A percentile compares a stretch with the other conserved stretches of the same genome.
Conservation (phyloP, 2,888 invertebrate species). For the Stenotaenia linearis region DNA sequence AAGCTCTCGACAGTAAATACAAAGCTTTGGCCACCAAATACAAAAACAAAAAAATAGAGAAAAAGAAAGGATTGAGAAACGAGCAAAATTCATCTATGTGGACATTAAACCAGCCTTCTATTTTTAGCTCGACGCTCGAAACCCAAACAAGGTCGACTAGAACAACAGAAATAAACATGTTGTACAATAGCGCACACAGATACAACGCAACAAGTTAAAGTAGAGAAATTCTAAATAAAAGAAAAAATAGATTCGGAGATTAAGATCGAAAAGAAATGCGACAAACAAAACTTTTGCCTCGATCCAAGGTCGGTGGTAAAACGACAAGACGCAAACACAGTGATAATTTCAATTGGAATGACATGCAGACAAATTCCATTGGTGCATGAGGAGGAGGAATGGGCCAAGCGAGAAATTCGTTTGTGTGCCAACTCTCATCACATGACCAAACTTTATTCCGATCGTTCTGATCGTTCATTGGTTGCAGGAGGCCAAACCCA, state of each 20-base stretch:
- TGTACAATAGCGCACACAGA: background rate
- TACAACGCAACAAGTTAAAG: background rate
- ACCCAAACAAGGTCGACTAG: background rate
- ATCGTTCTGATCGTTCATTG: slow-evolving; percentile 6
- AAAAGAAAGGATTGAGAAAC: background rate
- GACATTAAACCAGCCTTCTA: background rate
- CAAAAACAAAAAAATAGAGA: background rate
- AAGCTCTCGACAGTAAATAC: background rate
- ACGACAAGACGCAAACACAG: slow-evolving; percentile 15
- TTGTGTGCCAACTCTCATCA: slow-evolving; percentile 4
- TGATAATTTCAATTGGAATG: slow-evolving; percentile 11
- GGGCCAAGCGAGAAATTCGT: slow-evolving; percentile 6
- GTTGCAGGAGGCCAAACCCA: background rate
- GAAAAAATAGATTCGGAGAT: background rate
- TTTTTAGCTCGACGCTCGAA: background rate
- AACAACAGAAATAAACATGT: background rate
- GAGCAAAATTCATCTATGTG: background rate
- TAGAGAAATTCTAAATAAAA: background rate
- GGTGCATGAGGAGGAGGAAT: background rate
- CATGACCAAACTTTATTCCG: slow-evolving; percentile 11
- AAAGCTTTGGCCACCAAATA: background rate
- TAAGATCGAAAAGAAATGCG: no score
- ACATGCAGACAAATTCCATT: slow-evolving; percentile 19
- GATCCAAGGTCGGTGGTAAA: background rate
- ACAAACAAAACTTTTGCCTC: background rate